Base-by-base conservation (phyloP, 2,113 vertebrate genomes). In the Ailurus styani region DNA sequence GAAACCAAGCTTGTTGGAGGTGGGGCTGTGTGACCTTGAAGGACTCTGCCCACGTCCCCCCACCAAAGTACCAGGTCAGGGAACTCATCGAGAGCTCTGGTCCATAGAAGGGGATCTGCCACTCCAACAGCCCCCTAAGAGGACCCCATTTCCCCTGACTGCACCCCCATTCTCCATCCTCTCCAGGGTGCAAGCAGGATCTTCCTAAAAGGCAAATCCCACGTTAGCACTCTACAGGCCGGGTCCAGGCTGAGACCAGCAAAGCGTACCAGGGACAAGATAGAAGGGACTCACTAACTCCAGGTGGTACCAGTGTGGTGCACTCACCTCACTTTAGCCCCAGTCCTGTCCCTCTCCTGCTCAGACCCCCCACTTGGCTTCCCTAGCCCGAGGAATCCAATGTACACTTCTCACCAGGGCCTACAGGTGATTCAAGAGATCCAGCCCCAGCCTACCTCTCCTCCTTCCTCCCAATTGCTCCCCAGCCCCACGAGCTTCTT, bases 351-450 rank as follows among this genome's bases (percentile, higher is more conserved):
- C n/a, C 23, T 20, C 37, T n/a, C 34, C 45, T 25, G 27, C 31
- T 12, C 55, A 40, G 25, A 34, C 70, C 25, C 54, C 34, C 40
- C 34, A 60, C 29, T 34, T 7, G 42, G 57, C 27, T 85, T 34
- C 77, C 47, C 62, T 0, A 21, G 23, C 42, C 52, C 42, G 7
- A 34, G 55, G 64, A 42, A 31, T 23, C 75, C 88, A 60, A 60
- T 1, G 11, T 47, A 47, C 21, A 54, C n/a, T 54, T 9, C 87
- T 54, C 0, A 17, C 11, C 31, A 45, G 68, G 34, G 34, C 25
- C 42, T 10, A 29, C 5, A 6, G 47, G 34, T 25, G 40, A 34
- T 13, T 47, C 23, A 2, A 0, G 1, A 0, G 15, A 18, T 9
- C 57, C 34, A 4, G 18, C 21, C 81, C 60, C 75, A 42, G 12